These are phyloP conservation scores for Myotis myotis DNA, from an alignment of 2,797 vertebrate genomes.

Conservation along the genomic window DNA sequence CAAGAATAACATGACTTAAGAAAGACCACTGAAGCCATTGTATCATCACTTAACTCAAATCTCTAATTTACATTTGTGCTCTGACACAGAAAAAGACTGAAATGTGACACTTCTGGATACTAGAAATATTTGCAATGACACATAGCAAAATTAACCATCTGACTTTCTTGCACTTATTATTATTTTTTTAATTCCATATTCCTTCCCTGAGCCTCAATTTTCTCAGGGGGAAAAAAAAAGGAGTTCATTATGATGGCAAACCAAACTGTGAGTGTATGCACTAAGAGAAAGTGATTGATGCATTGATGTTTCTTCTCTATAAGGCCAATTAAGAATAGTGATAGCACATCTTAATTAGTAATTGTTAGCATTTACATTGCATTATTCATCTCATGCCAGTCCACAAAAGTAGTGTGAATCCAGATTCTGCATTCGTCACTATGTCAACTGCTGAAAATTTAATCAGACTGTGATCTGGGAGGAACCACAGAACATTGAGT, in stretches of 20 bases:
- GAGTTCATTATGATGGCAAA: neutral
- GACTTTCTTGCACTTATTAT: neutral
- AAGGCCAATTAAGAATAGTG: constrained; percentile 22
- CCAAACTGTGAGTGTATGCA: neutral
- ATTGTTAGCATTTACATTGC: neutral
- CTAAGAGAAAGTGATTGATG: constrained; percentile 9
- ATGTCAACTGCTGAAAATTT: constrained; percentile 20
- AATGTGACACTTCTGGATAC: constrained; percentile 24
- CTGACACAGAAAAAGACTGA: constrained; percentile 26
- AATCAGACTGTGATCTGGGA: neutral
- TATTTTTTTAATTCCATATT: neutral
- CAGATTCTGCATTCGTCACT: constrained; percentile 13
- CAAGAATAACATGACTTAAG: constrained; percentile 54
- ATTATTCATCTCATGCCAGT: neutral
- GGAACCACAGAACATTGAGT: neutral
- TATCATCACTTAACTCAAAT: constrained; percentile 33
- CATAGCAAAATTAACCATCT: constrained; percentile 53
- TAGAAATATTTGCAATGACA: constrained; percentile 48
- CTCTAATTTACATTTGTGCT: constrained; percentile 57
- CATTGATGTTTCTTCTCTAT: neutral
- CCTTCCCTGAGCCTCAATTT: neutral
- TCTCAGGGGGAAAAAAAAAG: neutral
- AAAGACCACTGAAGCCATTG: constrained; percentile 28
- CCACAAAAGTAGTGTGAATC: constrained; percentile 37
- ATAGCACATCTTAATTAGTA: neutral